phyloP scores from a whole-genome alignment of 2,888 invertebrate genomes.

The Meganola albula region DNA sequence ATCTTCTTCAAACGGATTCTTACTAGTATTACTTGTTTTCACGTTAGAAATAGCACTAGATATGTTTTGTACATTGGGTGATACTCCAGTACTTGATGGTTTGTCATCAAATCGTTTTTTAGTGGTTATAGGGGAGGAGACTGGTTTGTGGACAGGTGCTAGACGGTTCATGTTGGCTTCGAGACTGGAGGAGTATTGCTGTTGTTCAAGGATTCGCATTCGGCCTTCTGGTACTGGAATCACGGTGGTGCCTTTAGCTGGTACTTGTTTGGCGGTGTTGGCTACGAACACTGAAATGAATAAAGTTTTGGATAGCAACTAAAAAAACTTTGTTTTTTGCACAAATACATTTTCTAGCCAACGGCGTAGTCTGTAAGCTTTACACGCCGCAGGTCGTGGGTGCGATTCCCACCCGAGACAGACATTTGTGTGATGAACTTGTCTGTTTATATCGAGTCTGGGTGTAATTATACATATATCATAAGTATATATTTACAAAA shows the following conservation, averaged over 20 bases:
- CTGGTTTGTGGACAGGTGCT: constrained; percentile 40
- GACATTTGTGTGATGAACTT: too few relatives aligned
- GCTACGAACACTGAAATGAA: constrained; percentile 58
- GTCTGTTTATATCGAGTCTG: too few relatives aligned
- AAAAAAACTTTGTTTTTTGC: too few relatives aligned
- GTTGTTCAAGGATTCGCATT: constrained; percentile 72
- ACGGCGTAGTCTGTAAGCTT: too few relatives aligned
- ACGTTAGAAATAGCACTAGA: constrained; percentile 29
- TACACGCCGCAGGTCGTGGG: too few relatives aligned
- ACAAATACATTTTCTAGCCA: too few relatives aligned
- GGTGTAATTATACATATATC: too few relatives aligned
- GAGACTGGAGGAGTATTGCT: constrained; percentile 78
- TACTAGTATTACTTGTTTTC: constrained; percentile 21
- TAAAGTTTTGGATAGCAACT: too few relatives aligned
- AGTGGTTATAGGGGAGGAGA: constrained; percentile 33
- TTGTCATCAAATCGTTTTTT: constrained; percentile 28
- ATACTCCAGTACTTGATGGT: constrained; percentile 26
- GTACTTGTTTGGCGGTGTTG: constrained; percentile 46
- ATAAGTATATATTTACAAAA: too few relatives aligned
- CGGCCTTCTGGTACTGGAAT: constrained; percentile 78
- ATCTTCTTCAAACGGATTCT: constrained; percentile 64
- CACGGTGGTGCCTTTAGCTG: constrained; percentile 55
- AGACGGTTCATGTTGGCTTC: constrained; percentile 76
- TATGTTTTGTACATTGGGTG: constrained; percentile 44
- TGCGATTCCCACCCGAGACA: too few relatives aligned